Evolutionary conservation across 2,888 invertebrate species (phyloP).

Genomic region (Halocaridina rubra): DNA sequence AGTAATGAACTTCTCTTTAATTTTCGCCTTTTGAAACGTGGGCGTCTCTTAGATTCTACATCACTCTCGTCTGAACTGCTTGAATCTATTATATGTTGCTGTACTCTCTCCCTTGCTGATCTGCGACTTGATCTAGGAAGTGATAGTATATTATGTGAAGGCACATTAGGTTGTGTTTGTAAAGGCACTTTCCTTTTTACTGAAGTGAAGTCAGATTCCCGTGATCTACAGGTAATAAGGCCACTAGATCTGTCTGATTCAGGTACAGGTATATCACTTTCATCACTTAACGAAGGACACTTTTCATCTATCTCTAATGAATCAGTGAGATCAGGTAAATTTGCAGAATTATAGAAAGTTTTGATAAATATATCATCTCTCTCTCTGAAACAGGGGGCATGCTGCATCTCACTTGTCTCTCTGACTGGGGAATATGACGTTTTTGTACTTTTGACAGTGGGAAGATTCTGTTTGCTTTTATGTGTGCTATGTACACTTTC

Average conservation of each 20-base stretch:
- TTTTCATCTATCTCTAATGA: constrained; percentile 20
- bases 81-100: constrained; percentile 30
- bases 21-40: constrained; percentile 12
- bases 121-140: constrained; percentile 14
- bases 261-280: constrained; percentile 6
- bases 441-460: background rate
- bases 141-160: background rate
- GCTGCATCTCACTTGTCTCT: background rate
- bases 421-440: background rate
- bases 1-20: constrained; percentile 23
- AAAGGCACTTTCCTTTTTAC: no score
- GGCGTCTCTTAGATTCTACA: background rate
- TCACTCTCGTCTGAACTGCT: constrained; percentile 56
- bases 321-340: background rate
- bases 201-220: no score
- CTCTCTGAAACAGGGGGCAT: constrained; percentile 15
- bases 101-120: constrained; percentile 37
- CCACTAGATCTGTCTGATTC: background rate
- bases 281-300: background rate
- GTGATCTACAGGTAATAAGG: background rate
- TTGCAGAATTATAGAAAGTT: constrained; percentile 36
- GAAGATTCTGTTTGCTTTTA: no score
- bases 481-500: background rate
- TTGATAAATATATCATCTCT: constrained; percentile 42
- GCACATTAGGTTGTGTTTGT: no score